Evolutionary conservation across 2,888 invertebrate genomes (phyloP).

Genomic region (Agrilus mali): DNA sequence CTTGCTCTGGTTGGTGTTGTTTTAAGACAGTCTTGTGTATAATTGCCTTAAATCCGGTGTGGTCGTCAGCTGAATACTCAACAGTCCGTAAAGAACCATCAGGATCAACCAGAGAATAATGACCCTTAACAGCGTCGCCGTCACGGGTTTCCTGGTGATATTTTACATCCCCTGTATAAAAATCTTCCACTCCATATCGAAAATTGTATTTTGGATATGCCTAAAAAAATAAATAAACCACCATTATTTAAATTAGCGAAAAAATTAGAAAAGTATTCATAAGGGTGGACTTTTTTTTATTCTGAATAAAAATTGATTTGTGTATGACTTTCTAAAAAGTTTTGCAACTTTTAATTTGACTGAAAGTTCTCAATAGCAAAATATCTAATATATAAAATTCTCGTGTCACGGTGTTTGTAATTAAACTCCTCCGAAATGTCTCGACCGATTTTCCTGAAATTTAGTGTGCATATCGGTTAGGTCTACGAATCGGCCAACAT

Average conservation of each 20-base stretch:
- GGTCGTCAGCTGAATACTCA: constrained; percentile 31
- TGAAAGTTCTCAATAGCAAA: no score
- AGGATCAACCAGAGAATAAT: constrained; percentile 31
- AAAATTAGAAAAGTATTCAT: no score
- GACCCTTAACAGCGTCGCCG: constrained; percentile 31
- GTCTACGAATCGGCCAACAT: no score
- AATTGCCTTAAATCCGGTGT: constrained; percentile 30
- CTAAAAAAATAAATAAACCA: constrained; percentile 16
- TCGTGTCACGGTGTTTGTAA: no score
- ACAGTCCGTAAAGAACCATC: constrained; percentile 32
- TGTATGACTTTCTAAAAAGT: no score
- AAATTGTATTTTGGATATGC: constrained; percentile 29
- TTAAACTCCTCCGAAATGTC: no score
- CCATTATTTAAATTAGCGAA: neutral
- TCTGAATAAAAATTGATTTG: no score
- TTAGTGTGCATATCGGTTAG: no score
- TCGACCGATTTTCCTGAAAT: no score
- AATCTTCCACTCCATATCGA: constrained; percentile 31
- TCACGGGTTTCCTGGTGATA: constrained; percentile 29
- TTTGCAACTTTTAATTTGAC: no score
- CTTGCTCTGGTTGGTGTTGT: constrained; percentile 7
- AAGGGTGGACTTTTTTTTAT: no score
- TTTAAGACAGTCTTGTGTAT: constrained; percentile 22
- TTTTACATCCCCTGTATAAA: constrained; percentile 31
- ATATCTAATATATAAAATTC: no score